Evolutionary conservation across 2,888 invertebrate genomes (phyloP), one percentile per base, ranked within the genome.

Genomic region (Bombylius discolor): DNA sequence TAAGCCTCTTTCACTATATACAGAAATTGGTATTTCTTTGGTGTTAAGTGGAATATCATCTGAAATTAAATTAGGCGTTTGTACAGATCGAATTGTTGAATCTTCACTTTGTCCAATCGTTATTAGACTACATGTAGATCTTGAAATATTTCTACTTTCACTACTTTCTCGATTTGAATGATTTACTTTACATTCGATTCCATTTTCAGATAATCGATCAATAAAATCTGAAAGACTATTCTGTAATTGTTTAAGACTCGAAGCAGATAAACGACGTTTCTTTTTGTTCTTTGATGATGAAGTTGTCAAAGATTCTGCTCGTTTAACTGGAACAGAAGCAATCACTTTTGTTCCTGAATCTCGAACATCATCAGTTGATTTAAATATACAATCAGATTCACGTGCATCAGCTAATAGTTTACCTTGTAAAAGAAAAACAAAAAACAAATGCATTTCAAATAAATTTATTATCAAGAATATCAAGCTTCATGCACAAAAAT

Each of bases 391-490:
- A 65, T 65, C 47, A 60, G 65, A 60, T 66, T 72, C 33, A 51
- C 67, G 63, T 47, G 74, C 63, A 67, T 79, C 76, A 2, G 77
- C 71, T 14, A 79, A 64, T 34, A 79, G 67, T 1, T 11, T 11
- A 23, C 23, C 23, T 23, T 23, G 23, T 23, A 2, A 23, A 23
- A 23, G 23, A 23, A 23, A 23, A 23, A n/a, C n/a, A n/a, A n/a
- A 23, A 23, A 23, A 23, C 23, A 23, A 23, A 23, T 23, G 3
- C 23, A 23, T 23, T 23, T 23, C 23, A 23, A 23, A 23, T 23
- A 23, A 23, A 23, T 23, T 23, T 3, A 23, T 23, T 23, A 23
- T 23, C 23, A 23, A 23, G 23, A 23, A 23, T 23, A n/a, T 23
- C 23, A 23, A 23, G 23, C 23, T 23, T 23, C 23, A 23, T 23